phyloP scores from a whole-genome alignment of 1,140 invertebrate genomes.

The Scylla paramamosain region DNA sequence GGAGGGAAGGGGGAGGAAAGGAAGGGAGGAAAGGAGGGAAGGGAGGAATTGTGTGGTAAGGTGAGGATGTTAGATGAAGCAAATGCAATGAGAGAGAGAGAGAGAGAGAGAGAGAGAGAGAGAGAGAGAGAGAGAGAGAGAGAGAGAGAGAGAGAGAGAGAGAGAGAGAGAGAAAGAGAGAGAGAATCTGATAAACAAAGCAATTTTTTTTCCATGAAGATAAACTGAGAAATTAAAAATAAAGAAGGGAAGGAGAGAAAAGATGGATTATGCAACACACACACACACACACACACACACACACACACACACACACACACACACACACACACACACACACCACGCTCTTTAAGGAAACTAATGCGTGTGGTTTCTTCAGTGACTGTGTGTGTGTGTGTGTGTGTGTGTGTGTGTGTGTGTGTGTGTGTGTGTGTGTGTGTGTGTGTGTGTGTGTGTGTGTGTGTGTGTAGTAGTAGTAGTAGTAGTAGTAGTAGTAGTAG shows the following conservation, averaged over 20 bases:
- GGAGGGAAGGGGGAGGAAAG: not conserved
- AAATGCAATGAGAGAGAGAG: not conserved
- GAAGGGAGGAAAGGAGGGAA: not conserved
- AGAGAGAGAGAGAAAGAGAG: constrained; percentile 1
- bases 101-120: constrained; percentile 4
- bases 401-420: constrained; percentile 12
- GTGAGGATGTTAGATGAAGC: not conserved
- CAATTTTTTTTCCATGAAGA: not conserved
- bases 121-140: constrained; percentile 12
- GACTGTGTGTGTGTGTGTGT: not conserved
- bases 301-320: no score
- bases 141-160: constrained; percentile 18
- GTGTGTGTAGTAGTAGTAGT: not conserved
- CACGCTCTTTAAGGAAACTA: not conserved
- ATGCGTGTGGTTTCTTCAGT: not conserved
- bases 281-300: constrained; percentile 11
- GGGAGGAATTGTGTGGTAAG: not conserved
- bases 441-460: no score
- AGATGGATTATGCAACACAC: not conserved
- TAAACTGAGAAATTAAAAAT: no score
- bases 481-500: not conserved
- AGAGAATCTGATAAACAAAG: not conserved
- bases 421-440: no score
- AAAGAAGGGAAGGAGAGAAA: not conserved
- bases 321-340: no score